phyloP scores from a whole-genome alignment of 2,888 invertebrate species.

The Agrochola circellaris region DNA sequence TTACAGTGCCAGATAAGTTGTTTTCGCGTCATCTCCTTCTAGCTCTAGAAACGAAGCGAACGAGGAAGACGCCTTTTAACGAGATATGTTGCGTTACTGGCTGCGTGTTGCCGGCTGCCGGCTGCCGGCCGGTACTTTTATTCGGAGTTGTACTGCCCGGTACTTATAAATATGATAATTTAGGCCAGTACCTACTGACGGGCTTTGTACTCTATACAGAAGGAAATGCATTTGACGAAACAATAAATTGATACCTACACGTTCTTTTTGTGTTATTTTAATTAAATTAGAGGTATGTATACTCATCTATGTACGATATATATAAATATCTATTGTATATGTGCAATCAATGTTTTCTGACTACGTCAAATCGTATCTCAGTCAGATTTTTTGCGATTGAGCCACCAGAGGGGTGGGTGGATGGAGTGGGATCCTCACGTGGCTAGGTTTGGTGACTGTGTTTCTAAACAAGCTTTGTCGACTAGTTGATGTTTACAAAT shows the following conservation, averaged over 20 bases:
- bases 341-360: not conserved
- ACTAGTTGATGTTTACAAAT: slow-evolving; percentile 82
- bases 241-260: not conserved
- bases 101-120: slow-evolving; percentile 63
- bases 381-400: slow-evolving; percentile 2
- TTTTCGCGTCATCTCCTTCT: slow-evolving; percentile 89
- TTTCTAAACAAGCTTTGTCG: slow-evolving; percentile 85
- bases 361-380: not conserved
- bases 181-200: slow-evolving; percentile 65
- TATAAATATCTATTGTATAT: too few relatives aligned
- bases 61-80: slow-evolving; percentile 80
- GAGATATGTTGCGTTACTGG: slow-evolving; percentile 70
- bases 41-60: slow-evolving; percentile 76
- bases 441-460: slow-evolving; percentile 69
- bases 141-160: slow-evolving; percentile 62
- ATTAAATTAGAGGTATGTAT: not conserved
- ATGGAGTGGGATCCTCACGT: slow-evolving; percentile 72
- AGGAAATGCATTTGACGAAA: not conserved
- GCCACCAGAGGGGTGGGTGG: slow-evolving; percentile 15
- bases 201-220: slow-evolving; percentile 21
- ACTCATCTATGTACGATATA: too few relatives aligned
- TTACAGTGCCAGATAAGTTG: slow-evolving; percentile 85
- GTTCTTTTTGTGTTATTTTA: not conserved
- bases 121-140: slow-evolving; percentile 73
- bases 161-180: slow-evolving; percentile 68